These are phyloP conservation scores for Conops quadrifasciatus DNA, from an alignment of 2,888 invertebrate species.

Conservation along the genomic window DNA sequence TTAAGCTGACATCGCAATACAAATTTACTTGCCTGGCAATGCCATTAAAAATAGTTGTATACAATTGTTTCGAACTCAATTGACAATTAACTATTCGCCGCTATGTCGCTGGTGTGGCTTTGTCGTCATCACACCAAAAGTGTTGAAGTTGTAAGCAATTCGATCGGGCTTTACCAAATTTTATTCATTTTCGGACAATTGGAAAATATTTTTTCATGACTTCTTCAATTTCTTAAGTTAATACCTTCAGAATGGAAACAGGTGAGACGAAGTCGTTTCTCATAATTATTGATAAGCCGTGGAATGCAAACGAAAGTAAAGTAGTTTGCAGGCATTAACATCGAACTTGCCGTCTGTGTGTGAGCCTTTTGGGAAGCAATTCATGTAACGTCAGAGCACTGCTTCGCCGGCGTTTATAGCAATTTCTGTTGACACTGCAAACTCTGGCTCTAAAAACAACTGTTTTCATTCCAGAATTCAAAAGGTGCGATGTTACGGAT, in stretches of 20 bases:
- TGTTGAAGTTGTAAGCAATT: background rate
- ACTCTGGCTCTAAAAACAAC: background rate
- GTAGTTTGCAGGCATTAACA: too few species aligned
- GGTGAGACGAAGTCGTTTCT: background rate
- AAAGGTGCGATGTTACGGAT: slow-evolving; percentile 67
- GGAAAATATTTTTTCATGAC: slow-evolving; percentile 13
- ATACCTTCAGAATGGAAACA: slow-evolving; percentile 22
- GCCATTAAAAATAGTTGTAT: background rate
- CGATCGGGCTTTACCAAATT: background rate
- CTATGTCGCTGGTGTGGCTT: slow-evolving; percentile 15
- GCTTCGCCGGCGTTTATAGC: slow-evolving; percentile 16
- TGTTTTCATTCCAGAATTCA: slow-evolving; percentile 65
- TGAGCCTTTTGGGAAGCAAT: too few species aligned
- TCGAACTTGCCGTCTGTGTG: too few species aligned
- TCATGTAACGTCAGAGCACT: too few species aligned
- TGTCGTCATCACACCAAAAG: slow-evolving; percentile 10
- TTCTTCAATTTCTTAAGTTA: background rate
- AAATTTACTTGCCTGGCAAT: slow-evolving; percentile 21
- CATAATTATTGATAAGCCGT: background rate
- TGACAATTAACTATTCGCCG: slow-evolving; percentile 16
- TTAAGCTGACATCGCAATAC: too few species aligned
- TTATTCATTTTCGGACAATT: background rate
- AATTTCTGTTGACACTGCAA: too few species aligned
- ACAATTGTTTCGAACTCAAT: slow-evolving; percentile 4
- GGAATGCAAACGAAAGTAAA: too few species aligned